Percentiles rank a stretch among this genome's conserved stretches.
Conservation (phyloP, 1,140 invertebrate species). For the Elysia chlorotica region DNA sequence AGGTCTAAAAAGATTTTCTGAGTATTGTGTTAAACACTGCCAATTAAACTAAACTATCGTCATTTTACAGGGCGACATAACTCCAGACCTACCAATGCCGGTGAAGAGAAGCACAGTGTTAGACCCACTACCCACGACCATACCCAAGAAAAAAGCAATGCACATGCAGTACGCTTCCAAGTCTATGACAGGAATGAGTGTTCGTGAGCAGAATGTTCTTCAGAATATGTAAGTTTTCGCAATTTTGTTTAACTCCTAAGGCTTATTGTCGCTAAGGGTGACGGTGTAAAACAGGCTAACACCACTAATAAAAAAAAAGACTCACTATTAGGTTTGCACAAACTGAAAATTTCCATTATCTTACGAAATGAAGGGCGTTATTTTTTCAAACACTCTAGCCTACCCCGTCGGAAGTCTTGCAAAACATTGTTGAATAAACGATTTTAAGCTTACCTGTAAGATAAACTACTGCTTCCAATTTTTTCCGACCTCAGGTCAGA, state of each 20-base stretch:
- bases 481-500: no score
- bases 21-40: not conserved
- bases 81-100: not conserved
- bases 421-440: no score
- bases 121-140: not conserved
- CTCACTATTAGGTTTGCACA: not conserved
- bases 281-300: not conserved
- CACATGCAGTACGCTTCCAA: not conserved
- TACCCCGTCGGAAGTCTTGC: no score
- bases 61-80: not conserved
- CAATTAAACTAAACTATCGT: not conserved
- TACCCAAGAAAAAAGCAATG: not conserved
- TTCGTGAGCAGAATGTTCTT: not conserved
- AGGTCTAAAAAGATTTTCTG: not conserved
- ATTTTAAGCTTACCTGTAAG: no score
- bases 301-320: not conserved
- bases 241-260: no score
- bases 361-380: not conserved
- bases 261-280: not conserved
- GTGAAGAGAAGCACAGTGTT: constrained; percentile 5
- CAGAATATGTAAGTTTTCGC: constrained; percentile 13
- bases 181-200: not conserved
- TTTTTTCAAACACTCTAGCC: not conserved
- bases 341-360: not conserved
- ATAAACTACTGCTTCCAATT: no score